These are phyloP conservation scores for Muscidifurax raptorellus DNA, from an alignment of 1,140 invertebrate species.

Conservation along the genomic window DNA sequence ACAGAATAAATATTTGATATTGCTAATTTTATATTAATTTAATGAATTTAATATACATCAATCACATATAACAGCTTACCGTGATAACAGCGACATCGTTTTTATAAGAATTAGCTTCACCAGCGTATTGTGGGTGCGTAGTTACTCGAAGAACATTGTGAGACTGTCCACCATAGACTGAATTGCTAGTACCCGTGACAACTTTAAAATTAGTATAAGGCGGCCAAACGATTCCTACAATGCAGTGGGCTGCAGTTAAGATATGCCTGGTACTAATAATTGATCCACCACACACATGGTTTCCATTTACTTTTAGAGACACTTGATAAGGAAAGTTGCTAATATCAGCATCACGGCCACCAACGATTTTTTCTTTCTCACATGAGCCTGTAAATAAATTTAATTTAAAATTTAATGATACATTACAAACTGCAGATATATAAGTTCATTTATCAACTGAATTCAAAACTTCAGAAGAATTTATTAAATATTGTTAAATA, in stretches of 20 bases:
- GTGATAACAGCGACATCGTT: slow-evolving; percentile 31
- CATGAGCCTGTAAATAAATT: background rate
- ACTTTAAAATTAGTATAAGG: slow-evolving; percentile 68
- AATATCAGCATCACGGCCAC: slow-evolving; percentile 70
- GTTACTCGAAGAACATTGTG: background rate
- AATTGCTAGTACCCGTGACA: slow-evolving; percentile 72
- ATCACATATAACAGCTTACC: no score
- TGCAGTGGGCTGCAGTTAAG: slow-evolving; percentile 76
- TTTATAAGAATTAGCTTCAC: slow-evolving; percentile 9
- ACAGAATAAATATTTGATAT: no score
- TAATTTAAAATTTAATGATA: no score
- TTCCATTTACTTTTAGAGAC: slow-evolving; percentile 67
- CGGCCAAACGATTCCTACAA: slow-evolving; percentile 73
- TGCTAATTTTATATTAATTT: no score
- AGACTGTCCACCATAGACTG: slow-evolving; percentile 69
- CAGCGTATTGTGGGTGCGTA: background rate
- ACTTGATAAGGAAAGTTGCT: slow-evolving; percentile 75
- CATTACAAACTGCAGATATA: background rate
- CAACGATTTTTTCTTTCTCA: slow-evolving; percentile 64
- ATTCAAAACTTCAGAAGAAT: background rate
- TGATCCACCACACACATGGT: slow-evolving; percentile 74
- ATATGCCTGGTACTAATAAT: slow-evolving; percentile 71
- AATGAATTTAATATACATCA: no score
- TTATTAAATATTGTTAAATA: background rate
- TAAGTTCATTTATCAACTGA: background rate